A percentile compares a stretch with the other conserved stretches of the same genome.
Evolutionary conservation across 2,797 vertebrate species (phyloP).

Genomic region (Rhabdomys pumilio): DNA sequence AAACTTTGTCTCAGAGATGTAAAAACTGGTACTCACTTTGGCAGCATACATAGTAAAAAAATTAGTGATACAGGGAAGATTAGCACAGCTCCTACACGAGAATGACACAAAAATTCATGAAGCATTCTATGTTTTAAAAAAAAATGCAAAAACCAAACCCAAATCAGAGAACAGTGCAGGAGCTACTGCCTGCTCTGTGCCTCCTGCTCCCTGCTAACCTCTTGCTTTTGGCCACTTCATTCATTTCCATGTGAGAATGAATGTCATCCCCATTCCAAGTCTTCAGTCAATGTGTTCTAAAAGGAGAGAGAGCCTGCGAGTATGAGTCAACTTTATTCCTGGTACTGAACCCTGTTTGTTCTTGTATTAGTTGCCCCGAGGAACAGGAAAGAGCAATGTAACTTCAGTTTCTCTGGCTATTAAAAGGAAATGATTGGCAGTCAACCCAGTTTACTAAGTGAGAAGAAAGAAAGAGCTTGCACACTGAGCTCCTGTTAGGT

Average conservation of each 20-base stretch:
- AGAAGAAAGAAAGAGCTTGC: conserved; percentile 63
- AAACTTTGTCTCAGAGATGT: neutral
- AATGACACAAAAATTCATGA: neutral
- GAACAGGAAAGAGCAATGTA: conserved; percentile 71
- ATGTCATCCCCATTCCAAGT: conserved; percentile 77
- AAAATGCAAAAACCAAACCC: neutral
- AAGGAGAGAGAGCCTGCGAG: conserved; percentile 80
- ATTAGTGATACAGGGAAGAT: neutral
- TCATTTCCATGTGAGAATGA: conserved; percentile 65
- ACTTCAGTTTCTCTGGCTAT: conserved; percentile 52
- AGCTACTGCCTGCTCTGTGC: conserved; percentile 24
- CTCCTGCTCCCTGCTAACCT: conserved; percentile 29
- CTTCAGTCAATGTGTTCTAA: conserved; percentile 84
- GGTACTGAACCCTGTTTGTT: conserved; percentile 80
- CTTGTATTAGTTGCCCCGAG: conserved; percentile 76
- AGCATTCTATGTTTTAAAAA: neutral
- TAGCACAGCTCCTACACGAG: neutral
- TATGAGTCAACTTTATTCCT: conserved; percentile 86
- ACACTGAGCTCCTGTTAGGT: conserved; percentile 46
- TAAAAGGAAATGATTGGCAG: conserved; percentile 64
- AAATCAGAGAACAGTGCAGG: neutral
- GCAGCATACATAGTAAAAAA: neutral
- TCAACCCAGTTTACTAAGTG: conserved; percentile 38
- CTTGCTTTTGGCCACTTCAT: conserved; percentile 63
- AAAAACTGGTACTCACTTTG: neutral